Conservation (phyloP, 2,113 vertebrate species). For the Mesoclemmys tuberculata region DNA sequence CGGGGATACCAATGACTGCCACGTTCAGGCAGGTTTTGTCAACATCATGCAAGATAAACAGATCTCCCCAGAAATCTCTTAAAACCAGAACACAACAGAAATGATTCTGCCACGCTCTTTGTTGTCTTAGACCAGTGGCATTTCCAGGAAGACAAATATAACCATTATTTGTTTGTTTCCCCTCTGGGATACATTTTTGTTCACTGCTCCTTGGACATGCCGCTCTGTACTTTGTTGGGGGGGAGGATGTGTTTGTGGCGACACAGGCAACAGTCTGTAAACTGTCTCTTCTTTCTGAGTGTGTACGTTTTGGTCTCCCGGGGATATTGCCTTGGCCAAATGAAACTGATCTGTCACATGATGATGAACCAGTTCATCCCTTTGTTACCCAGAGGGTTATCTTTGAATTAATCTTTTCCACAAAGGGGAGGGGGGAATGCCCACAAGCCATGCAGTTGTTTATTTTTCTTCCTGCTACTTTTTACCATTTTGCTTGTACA, state of each 20-base stretch:
- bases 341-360: conserved; percentile 28
- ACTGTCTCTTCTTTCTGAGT: not conserved
- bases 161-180: conserved; percentile 53
- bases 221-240: conserved; percentile 2
- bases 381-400: not conserved
- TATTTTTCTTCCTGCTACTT: conserved; percentile 24
- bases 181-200: conserved; percentile 60
- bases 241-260: conserved; percentile 12
- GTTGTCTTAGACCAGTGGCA: conserved; percentile 12
- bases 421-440: not conserved
- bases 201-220: conserved; percentile 20
- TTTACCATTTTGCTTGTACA: conserved; percentile 29
- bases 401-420: conserved; percentile 52
- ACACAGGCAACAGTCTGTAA: conserved; percentile 31
- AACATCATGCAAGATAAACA: conserved; percentile 39
- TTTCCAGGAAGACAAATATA: conserved; percentile 62
- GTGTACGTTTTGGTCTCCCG: conserved; percentile 5
- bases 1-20: not conserved
- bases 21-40: conserved; percentile 11
- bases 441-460: not conserved
- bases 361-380: conserved; percentile 3
- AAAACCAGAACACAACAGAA: conserved; percentile 40
- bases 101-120: conserved; percentile 10
- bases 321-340: conserved; percentile 37
- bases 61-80: conserved; percentile 46